phyloP scores from a whole-genome alignment of 1,140 invertebrate genomes.

The Drosophila dunni region DNA sequence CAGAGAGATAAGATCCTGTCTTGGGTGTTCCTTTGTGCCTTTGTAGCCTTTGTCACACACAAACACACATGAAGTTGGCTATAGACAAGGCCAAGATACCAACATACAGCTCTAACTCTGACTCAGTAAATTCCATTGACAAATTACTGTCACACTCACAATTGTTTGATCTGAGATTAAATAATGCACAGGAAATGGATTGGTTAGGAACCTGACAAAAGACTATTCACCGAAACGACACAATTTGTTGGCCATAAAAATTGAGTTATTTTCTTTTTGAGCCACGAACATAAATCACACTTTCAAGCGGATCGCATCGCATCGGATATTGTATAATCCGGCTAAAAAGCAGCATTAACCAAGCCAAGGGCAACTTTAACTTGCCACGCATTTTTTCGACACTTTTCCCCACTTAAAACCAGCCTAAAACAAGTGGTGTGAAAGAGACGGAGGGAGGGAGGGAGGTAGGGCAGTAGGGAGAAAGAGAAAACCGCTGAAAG shows the following conservation, averaged over 20 bases:
- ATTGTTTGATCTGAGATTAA: neutral
- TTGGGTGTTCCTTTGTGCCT: constrained; percentile 68
- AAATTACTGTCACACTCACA: constrained; percentile 43
- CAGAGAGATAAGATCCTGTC: constrained; percentile 58
- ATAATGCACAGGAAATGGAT: constrained; percentile 41
- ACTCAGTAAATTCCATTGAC: constrained; percentile 39
- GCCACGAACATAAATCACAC: constrained; percentile 8
- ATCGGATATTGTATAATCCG: constrained; percentile 59
- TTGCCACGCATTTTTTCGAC: constrained; percentile 56
- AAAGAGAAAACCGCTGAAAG: constrained; percentile 1
- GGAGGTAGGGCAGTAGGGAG: neutral
- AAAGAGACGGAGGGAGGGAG: neutral
- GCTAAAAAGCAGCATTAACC: constrained; percentile 31
- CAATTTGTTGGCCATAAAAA: neutral
- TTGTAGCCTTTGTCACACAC: constrained; percentile 17
- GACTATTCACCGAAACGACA: constrained; percentile 3
- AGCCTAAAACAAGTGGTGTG: constrained; percentile 32
- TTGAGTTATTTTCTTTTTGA: constrained; percentile 16
- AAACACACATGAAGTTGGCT: constrained; percentile 19
- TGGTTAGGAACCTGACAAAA: neutral
- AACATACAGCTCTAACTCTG: neutral
- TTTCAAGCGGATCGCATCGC: constrained; percentile 8
- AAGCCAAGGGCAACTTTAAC: constrained; percentile 66
- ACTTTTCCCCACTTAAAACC: constrained; percentile 48
- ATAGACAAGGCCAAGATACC: neutral